Base-by-base conservation (phyloP, 2,797 vertebrate genomes). In the Tiaroga cobitis region DNA sequence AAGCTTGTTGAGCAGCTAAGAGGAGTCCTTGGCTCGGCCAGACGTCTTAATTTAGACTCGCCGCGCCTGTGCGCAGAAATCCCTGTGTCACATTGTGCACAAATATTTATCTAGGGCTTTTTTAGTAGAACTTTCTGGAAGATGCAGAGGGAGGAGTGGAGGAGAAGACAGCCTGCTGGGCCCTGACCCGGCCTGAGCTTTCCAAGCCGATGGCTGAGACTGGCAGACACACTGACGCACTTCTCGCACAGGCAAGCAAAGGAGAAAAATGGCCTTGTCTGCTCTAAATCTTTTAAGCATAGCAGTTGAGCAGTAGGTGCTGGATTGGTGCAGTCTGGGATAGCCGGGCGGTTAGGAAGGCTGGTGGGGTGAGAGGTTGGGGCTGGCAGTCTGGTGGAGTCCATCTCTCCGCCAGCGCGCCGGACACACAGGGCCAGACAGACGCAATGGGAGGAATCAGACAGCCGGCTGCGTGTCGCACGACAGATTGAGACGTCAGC, bases 401-500 rank as follows among this genome's bases (percentile, higher is more conserved):
- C 82, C 81, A 46, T 73, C 51, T 82, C 56, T 65, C 84, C 18
- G 65, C 68, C 75, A 89, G 85, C 49, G 70, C 19, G 13, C 76
- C 61, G 56, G 68, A 77, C 51, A 16, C 56, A 51, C 49, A 15
- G 41, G 81, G 88, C 88, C 89, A 88, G 86, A 86, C 88, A 88
- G 82, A 87, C 86, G 76, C 81, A 83, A 77, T 61, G 26, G 80
- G 78, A 86, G 79, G 82, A 86, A 83, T 85, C 85, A 84, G 82
- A 88, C 87, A 90, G 84, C 89, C 79, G 88, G 87, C 82, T 74
- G 80, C 70, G 39, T 87, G 83, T 91, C 89, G 83, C 73, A 84
- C 83, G 70, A 91, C 81, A 89, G 85, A 89, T 89, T 88, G 89
- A 90, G 88, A 83, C 78, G 86, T 89, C 90, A 90, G 83, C 78